Conservation (phyloP, 2,888 invertebrate species). For the Leucania comma region DNA sequence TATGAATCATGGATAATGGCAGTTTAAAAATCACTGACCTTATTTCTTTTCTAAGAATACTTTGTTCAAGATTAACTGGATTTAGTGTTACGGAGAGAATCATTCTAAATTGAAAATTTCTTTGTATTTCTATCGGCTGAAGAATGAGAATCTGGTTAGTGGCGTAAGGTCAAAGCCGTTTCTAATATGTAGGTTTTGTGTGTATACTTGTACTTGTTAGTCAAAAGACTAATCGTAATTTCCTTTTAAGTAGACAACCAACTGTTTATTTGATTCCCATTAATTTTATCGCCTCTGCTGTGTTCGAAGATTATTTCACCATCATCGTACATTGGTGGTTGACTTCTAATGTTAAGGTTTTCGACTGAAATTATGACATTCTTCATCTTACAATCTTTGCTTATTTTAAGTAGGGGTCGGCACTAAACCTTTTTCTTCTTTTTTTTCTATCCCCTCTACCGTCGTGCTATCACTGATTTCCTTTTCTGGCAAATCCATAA, state of each 20-base stretch:
- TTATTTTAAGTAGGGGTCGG: neutral
- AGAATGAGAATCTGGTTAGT: slow-evolving; percentile 28
- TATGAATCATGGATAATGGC: slow-evolving; percentile 44
- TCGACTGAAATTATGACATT: neutral
- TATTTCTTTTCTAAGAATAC: slow-evolving; percentile 41
- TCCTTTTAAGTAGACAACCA: no score
- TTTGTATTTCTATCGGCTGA: slow-evolving; percentile 29
- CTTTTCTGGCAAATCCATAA: neutral
- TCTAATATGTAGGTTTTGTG: slow-evolving; percentile 1
- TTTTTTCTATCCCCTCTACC: neutral
- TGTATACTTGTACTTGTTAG: slow-evolving; percentile 15
- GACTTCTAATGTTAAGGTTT: neutral
- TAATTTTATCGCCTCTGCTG: neutral
- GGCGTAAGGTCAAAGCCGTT: slow-evolving; percentile 17
- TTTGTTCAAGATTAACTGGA: slow-evolving; percentile 55
- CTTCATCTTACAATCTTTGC: neutral
- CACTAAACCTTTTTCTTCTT: neutral
- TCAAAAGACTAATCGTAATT: slow-evolving; percentile 8
- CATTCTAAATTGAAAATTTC: slow-evolving; percentile 37
- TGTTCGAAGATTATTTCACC: slow-evolving; percentile 1
- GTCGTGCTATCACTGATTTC: neutral
- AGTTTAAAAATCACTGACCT: slow-evolving; percentile 44
- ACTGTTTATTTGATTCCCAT: slow-evolving; percentile 1
- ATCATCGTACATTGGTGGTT: slow-evolving; percentile 16
- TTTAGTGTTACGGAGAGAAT: slow-evolving; percentile 38